Base-by-base conservation (phyloP, 2,113 vertebrate genomes). In the Amphiprion percula region DNA sequence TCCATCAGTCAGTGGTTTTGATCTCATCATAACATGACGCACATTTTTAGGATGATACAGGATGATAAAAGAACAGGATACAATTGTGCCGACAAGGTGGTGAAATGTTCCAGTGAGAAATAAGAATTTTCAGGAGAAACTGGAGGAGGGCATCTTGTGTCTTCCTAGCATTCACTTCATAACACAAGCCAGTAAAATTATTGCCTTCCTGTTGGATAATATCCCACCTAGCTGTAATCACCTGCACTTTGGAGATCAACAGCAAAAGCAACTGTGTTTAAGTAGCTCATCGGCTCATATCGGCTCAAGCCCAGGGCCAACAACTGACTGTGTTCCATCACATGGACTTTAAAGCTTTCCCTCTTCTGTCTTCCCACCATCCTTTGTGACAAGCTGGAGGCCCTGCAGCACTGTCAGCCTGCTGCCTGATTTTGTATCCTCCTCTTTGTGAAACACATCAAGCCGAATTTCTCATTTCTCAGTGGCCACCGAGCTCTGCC, bases 381-480 rank as follows among this genome's bases (percentile, higher is more conserved):
- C 63, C 44, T 68, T 53, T 5, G 1, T 44, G 24, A 46, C 23
- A 4, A 15, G 56, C 21, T 26, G 68, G 17, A 28, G 8, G 68
- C 68, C 53, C 66, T 52, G 61, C 77, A 71, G 66, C 64, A 52
- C 2, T 16, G 1, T 60, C 73, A 49, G 46, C 21, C 15, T 26
- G n/a, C 52, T 2, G 26, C 44, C 54, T 44, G 26, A 19, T 52
- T 56, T 39, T 61, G 33, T 26, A 9, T 47, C 39, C 46, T 12
- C 24, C 7, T 37, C 61, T 67, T 30, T 44, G 56, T 73, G 50
- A 61, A 67, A 39, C 39, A 50, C 66, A 66, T 65, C 44, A 46
- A 44, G 70, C 46, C 33, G 50, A 68, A 54, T 62, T 59, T 52
- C 33, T 1, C 62, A 0, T 4, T 0, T 5, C 41, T 26, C 30